Percentiles rank a stretch among this genome's conserved stretches.
These are phyloP conservation scores for Drosophila kikkawai DNA, from an alignment of 1,140 invertebrate species.

Conservation along the genomic window DNA sequence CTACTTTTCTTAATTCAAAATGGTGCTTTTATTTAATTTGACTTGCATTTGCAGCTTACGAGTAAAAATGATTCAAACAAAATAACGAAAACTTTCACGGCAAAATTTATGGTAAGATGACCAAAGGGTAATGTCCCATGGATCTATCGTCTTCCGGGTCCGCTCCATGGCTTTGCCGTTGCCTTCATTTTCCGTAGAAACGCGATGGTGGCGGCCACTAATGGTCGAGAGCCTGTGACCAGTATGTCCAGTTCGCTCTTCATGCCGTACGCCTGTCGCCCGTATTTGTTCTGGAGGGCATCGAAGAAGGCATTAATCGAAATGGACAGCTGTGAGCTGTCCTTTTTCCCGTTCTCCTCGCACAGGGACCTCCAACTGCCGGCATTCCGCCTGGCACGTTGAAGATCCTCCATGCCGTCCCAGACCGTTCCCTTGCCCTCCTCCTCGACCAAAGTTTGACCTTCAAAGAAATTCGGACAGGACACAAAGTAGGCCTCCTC, in stretches of 20 bases:
- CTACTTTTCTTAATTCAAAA: not conserved
- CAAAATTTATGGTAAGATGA: constrained; percentile 14
- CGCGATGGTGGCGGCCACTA: constrained; percentile 92
- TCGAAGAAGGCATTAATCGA: constrained; percentile 67
- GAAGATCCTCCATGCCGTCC: constrained; percentile 85
- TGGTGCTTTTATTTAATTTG: not conserved
- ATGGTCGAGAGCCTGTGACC: constrained; percentile 95
- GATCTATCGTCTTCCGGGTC: not conserved
- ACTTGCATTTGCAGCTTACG: not conserved
- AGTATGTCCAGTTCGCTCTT: constrained; percentile 88
- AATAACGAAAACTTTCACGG: constrained; percentile 28
- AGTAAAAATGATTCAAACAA: constrained; percentile 16
- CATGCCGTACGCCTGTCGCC: constrained; percentile 65
- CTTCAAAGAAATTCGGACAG: constrained; percentile 86
- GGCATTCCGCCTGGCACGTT: constrained; percentile 87
- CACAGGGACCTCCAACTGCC: constrained; percentile 87
- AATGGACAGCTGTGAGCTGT: constrained; percentile 58
- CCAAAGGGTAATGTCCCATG: not conserved
- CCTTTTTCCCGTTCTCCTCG: constrained; percentile 55
- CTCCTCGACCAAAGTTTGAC: constrained; percentile 39
- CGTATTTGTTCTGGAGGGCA: constrained; percentile 67
- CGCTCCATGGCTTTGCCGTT: constrained; percentile 10
- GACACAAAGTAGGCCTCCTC: constrained; percentile 91
- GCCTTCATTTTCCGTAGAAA: constrained; percentile 46
- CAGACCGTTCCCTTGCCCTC: constrained; percentile 33